Percentiles rank a stretch among this genome's conserved stretches.
phyloP scores from a whole-genome alignment of 2,888 invertebrate genomes.

The Noctuana brunneofusca region DNA sequence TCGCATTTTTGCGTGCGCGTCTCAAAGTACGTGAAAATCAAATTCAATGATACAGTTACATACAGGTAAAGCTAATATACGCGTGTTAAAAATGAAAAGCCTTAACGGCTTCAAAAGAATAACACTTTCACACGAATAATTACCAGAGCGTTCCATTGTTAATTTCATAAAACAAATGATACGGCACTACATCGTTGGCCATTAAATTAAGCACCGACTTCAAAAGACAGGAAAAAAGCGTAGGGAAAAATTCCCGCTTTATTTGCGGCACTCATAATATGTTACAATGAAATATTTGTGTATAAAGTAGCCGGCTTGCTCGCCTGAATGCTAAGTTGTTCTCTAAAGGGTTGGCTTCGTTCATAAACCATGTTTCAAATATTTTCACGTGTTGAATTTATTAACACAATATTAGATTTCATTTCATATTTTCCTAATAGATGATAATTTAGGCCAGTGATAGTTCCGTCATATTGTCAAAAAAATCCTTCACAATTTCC shows the following conservation, averaged over 20 bases:
- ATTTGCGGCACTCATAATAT: constrained; percentile 36
- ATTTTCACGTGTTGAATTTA: constrained; percentile 28
- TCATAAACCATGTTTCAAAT: constrained; percentile 28
- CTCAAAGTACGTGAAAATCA: too few species aligned
- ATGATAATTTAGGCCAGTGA: too few species aligned
- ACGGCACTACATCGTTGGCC: constrained; percentile 19
- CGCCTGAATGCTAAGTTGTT: constrained; percentile 63
- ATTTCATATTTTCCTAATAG: background rate
- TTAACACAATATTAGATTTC: constrained; percentile 12
- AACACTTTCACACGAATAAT: background rate
- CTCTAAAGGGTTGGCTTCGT: constrained; percentile 46
- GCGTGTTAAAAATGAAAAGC: too few species aligned
- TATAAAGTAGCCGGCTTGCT: constrained; percentile 55
- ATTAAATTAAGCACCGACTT: constrained; percentile 55
- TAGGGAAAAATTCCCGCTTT: constrained; percentile 52
- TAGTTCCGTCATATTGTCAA: too few species aligned
- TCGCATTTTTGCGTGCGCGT: too few species aligned
- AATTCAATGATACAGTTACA: too few species aligned
- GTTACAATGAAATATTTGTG: constrained; percentile 64
- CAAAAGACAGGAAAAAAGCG: constrained; percentile 49
- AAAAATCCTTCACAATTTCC: too few species aligned
- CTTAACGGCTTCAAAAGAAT: background rate
- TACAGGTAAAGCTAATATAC: too few species aligned
- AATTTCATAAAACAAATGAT: constrained; percentile 32
- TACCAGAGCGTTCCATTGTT: constrained; percentile 4